Base-by-base conservation (phyloP, 2,113 vertebrate species). In the Cyprichromis sp. region DNA sequence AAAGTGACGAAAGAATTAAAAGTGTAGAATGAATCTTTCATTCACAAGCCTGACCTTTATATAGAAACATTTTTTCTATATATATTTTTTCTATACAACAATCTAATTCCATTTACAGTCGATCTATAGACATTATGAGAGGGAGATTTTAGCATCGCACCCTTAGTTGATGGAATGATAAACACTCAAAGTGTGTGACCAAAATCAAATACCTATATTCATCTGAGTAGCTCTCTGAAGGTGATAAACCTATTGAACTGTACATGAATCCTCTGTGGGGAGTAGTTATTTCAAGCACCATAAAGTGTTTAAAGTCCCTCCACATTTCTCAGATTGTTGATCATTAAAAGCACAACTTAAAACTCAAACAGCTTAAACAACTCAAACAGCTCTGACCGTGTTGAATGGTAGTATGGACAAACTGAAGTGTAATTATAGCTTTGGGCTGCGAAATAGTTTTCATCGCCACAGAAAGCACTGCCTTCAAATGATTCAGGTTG, bases 381-480 rank as follows among this genome's bases (percentile, higher is more conserved):
- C 57, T 59, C 26, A 59, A 59, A 34, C 29, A n/a, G 34, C 88
- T 63, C 36, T 81, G 55, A 42, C 47, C 3, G 68, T 40, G 80
- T 68, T 31, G 42, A 61, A 88, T 82, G 86, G 71, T 71, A 59
- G 59, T 47, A 81, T 63, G 88, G 90, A 88, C 86, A 91, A 91
- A 91, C 81, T 81, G 89, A 90, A 63, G 89, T 86, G 87, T 94
- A 93, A 95, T 95, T 93, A 93, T 80, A 90, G 91, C 42, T 40
- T 80, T n/a, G 7, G 71, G 86, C 83, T 87, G 86, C 42, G 36
- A 91, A 86, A 91, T 81, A 83, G 53, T 87, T 89, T 84, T 92
- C 89, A 89, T 90, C 86, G 19, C 73, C 40, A 54, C 50, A 68
- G 85, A 89, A 86, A 87, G 59, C 79, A 81, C 80, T 71, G 57